These are phyloP conservation scores for Eristalis intricaria DNA, from an alignment of 2,888 invertebrate genomes.

Conservation along the genomic window DNA sequence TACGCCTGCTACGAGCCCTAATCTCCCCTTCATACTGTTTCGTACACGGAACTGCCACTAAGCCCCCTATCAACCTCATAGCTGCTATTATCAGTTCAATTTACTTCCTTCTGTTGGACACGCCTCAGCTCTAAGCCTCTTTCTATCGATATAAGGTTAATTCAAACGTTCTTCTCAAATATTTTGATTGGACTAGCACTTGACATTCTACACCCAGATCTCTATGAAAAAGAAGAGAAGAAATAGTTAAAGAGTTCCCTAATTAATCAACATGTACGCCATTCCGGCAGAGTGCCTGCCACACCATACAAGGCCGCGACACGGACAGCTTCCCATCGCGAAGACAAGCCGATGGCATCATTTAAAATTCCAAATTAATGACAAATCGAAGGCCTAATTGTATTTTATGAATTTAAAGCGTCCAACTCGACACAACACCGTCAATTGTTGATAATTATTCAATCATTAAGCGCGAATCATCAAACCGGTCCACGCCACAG, in stretches of 20 bases:
- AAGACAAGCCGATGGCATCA: conserved; percentile 49
- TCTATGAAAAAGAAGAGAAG: not conserved
- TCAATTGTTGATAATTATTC: conserved; percentile 70
- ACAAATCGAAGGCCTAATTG: conserved; percentile 71
- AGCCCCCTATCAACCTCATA: no score
- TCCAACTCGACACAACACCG: conserved; percentile 60
- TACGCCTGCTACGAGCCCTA: no score
- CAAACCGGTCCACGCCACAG: conserved; percentile 17
- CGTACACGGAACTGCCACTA: no score
- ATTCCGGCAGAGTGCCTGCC: conserved; percentile 1
- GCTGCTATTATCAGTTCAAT: no score
- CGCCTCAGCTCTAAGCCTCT: not conserved
- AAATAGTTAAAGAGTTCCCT: conserved; percentile 5
- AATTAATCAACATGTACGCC: conserved; percentile 33
- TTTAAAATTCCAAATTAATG: conserved; percentile 70
- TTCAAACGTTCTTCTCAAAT: not conserved
- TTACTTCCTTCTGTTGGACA: no score
- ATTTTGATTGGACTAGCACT: not conserved
- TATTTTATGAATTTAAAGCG: conserved; percentile 71
- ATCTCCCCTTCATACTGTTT: no score
- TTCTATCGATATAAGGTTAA: not conserved
- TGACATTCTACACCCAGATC: not conserved
- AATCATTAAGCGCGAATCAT: conserved; percentile 66
- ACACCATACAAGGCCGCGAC: conserved; percentile 22
- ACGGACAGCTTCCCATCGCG: conserved; percentile 3